Percentiles rank a stretch among this genome's conserved stretches.
phyloP scores from a whole-genome alignment of 2,113 vertebrate genomes.

The Brachypodius melanocephalos region DNA sequence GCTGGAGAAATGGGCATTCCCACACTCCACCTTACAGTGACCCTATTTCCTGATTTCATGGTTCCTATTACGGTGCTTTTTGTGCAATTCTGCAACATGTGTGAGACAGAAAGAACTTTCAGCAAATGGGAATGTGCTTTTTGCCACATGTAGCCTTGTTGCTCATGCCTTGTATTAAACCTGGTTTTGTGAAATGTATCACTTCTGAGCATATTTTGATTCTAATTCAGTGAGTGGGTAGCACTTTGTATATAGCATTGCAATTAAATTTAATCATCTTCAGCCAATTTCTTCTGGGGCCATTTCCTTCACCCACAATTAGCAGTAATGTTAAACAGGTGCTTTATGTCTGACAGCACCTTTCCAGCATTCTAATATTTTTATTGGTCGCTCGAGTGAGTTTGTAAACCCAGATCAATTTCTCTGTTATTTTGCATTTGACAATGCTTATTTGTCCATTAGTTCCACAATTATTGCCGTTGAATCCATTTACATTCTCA shows the following conservation, averaged over 20 bases:
- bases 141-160: neutral
- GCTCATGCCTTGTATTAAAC: neutral
- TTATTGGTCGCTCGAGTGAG: neutral
- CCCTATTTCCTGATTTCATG: neutral
- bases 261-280: conserved; percentile 44
- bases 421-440: neutral
- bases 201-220: neutral
- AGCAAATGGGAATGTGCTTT: neutral
- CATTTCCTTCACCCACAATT: conserved; percentile 36
- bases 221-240: neutral
- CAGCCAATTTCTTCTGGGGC: conserved; percentile 4
- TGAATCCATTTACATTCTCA: neutral
- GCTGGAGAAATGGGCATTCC: neutral
- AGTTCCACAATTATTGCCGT: neutral
- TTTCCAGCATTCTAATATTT: conserved; percentile 18
- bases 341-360: conserved; percentile 10
- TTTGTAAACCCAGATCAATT: neutral
- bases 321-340: conserved; percentile 32
- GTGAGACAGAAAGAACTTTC: neutral
- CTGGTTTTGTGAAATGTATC: neutral
- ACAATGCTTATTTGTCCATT: neutral
- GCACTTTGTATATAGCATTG: neutral
- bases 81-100: neutral
- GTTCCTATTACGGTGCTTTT: neutral
- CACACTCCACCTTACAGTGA: neutral